Percentiles rank a stretch among this genome's conserved stretches.
Evolutionary conservation across 1,140 invertebrate species (phyloP).

Genomic region (Trichonephila clavipes): DNA sequence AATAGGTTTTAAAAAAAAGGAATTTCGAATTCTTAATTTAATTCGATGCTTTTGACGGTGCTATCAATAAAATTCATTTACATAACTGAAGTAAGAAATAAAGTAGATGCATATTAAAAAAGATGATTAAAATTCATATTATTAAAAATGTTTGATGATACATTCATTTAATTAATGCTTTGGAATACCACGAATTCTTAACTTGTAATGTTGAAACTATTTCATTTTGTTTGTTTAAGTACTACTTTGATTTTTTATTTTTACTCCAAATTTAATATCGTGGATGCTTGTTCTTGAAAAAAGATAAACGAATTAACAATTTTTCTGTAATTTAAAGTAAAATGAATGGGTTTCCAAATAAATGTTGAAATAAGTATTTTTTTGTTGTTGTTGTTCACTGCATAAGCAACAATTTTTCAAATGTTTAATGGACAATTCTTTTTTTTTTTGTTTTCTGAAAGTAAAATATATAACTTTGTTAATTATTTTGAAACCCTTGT

Average conservation of each 20-base stretch:
- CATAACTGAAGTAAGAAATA: not conserved
- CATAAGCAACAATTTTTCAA: too few species aligned
- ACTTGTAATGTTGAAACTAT: not conserved
- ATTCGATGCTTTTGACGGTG: not conserved
- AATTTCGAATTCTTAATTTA: not conserved
- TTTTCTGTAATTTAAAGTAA: not conserved
- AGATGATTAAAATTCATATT: not conserved
- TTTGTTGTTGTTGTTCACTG: not conserved
- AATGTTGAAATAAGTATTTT: not conserved
- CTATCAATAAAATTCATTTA: not conserved
- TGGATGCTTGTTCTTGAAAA: too few species aligned
- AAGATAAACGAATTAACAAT: too few species aligned
- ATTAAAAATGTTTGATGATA: not conserved
- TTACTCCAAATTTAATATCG: not conserved
- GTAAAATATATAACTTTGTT: too few species aligned
- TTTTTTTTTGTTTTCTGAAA: too few species aligned
- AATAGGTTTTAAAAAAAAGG: not conserved
- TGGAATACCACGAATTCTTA: not conserved
- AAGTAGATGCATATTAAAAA: not conserved
- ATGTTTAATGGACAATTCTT: too few species aligned
- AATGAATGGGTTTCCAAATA: not conserved
- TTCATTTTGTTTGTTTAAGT: not conserved
- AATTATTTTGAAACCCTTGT: too few species aligned
- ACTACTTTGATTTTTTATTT: not conserved
- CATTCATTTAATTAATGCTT: constrained; percentile 5